These are phyloP conservation scores for Ciconia nigra DNA, from an alignment of 2,797 vertebrate species.

Conservation along the genomic window DNA sequence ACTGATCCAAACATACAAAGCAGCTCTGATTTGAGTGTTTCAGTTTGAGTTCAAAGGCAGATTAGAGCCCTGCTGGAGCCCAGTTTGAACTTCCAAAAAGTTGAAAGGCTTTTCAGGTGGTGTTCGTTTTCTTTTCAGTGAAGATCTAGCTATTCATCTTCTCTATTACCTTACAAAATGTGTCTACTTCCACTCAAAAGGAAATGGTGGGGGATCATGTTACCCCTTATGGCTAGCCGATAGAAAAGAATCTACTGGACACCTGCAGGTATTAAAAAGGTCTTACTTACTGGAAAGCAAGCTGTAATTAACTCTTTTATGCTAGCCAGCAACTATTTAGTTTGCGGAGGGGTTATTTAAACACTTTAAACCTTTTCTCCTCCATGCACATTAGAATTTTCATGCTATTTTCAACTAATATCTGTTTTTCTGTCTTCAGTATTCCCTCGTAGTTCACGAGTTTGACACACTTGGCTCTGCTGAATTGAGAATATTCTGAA, in stretches of 20 bases:
- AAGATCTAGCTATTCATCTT: not conserved
- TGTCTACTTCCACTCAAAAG: not conserved
- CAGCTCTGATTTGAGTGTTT: not conserved
- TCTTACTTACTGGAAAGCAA: not conserved
- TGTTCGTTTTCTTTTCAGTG: not conserved
- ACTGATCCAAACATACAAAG: not conserved
- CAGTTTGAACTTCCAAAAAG: not conserved
- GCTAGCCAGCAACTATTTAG: not conserved
- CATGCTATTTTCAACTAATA: not conserved
- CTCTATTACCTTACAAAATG: not conserved
- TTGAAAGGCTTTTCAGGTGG: not conserved
- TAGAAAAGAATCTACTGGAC: not conserved
- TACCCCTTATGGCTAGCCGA: not conserved
- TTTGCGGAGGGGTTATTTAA: not conserved
- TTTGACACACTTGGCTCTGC: not conserved
- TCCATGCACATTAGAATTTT: not conserved
- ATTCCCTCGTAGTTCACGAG: not conserved
- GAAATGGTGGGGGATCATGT: not conserved
- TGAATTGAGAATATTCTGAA: not conserved
- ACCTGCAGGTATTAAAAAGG: not conserved
- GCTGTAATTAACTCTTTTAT: not conserved
- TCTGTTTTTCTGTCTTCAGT: not conserved
- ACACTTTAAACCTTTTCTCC: not conserved
- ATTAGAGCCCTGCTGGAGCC: slow-evolving; percentile 1
- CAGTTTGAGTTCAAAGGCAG: not conserved